Evolutionary conservation across 2,888 invertebrate species (phyloP).

Genomic region (Eurytoma adleriae): DNA sequence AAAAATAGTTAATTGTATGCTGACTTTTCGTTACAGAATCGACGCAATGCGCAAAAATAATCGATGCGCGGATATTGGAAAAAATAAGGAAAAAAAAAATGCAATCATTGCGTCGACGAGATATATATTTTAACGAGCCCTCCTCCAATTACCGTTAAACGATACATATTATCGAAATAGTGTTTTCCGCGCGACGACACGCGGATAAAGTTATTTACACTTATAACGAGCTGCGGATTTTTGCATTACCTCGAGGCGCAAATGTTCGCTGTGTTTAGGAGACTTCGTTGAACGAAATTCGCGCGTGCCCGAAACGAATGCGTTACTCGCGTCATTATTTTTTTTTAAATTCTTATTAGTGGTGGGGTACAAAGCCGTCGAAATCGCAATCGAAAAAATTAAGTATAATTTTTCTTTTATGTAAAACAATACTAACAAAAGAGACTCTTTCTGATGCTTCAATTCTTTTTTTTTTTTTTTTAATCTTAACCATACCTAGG

Average conservation of each 20-base stretch:
- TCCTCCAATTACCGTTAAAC: not conserved
- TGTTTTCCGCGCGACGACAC: conserved; percentile 36
- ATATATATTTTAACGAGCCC: not conserved
- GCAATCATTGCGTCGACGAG: not conserved
- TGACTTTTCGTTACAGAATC: not conserved
- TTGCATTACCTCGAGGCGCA: conserved; percentile 23
- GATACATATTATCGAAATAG: conserved; percentile 44
- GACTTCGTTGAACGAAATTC: conserved; percentile 54
- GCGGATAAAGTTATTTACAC: conserved; percentile 29
- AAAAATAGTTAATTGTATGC: conserved; percentile 11
- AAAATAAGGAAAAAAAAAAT: conserved; percentile 10
- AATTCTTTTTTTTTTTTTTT: conserved; percentile 28
- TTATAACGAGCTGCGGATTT: conserved; percentile 25
- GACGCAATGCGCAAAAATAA: no score
- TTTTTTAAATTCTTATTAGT: not conserved
- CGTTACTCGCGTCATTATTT: conserved; percentile 9
- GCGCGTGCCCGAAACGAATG: conserved; percentile 29
- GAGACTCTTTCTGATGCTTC: conserved; percentile 15
- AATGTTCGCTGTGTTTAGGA: conserved; percentile 35
- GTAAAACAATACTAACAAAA: conserved; percentile 46
- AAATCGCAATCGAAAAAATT: conserved; percentile 41
- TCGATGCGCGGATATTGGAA: not conserved
- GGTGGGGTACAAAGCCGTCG: conserved; percentile 35
- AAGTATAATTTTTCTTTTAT: conserved; percentile 41
- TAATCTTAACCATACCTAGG: conserved; percentile 51